phyloP scores from a whole-genome alignment of 2,888 invertebrate genomes.

The Acleris holmiana region DNA sequence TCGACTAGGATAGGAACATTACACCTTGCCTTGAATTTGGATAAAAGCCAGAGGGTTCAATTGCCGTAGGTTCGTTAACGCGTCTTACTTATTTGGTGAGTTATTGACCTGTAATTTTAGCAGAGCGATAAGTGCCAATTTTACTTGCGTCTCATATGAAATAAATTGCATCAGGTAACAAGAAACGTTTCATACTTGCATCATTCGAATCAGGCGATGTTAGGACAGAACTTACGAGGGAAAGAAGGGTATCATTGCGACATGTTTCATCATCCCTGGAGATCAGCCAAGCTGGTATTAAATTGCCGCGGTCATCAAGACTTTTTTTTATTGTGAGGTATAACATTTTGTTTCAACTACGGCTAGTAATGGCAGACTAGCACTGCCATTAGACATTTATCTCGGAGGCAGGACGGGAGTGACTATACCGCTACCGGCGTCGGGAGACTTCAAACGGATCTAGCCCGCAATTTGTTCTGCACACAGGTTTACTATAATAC shows the following conservation, averaged over 20 bases:
- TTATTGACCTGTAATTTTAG: slow-evolving; percentile 21
- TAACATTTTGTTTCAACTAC: slow-evolving; percentile 18
- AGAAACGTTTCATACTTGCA: slow-evolving; percentile 21
- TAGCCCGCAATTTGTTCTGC: slow-evolving; percentile 54
- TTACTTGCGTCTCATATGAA: not conserved
- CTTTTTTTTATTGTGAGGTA: slow-evolving; percentile 20
- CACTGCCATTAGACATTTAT: slow-evolving; percentile 27
- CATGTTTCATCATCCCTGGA: slow-evolving; percentile 33
- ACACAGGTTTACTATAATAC: slow-evolving; percentile 41
- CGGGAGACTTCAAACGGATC: slow-evolving; percentile 47
- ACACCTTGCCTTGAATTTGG: slow-evolving; percentile 44
- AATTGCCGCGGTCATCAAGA: not conserved
- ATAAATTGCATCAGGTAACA: slow-evolving; percentile 13
- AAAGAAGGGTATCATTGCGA: slow-evolving; percentile 21
- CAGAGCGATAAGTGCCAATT: slow-evolving; percentile 1
- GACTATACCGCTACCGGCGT: slow-evolving; percentile 50
- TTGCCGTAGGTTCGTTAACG: slow-evolving; percentile 43
- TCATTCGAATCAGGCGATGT: not conserved
- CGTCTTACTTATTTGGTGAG: slow-evolving; percentile 29
- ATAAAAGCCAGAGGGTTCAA: slow-evolving; percentile 49
- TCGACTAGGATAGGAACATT: slow-evolving; percentile 31
- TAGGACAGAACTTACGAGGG: not conserved
- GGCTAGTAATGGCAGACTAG: slow-evolving; percentile 12
- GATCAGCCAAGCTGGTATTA: slow-evolving; percentile 16
- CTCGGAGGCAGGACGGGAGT: slow-evolving; percentile 41